Evolutionary conservation across 2,797 vertebrate genomes (phyloP).

Genomic region (Argentina silus): DNA sequence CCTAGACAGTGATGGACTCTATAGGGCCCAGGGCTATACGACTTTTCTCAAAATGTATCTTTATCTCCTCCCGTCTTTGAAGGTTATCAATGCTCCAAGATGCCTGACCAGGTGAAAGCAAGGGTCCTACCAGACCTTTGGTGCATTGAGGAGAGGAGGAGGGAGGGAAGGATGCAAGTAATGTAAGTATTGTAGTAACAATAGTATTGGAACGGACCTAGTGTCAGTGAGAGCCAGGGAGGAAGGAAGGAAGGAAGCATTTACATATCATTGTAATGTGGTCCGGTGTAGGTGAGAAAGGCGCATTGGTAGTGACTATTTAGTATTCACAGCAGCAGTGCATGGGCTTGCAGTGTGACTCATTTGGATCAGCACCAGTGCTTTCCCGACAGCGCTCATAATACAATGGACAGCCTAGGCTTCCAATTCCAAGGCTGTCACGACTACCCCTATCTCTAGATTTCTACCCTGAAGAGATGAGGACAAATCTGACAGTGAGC

Average conservation of each 20-base stretch:
- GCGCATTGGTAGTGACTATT: background rate
- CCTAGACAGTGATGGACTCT: too few relatives aligned
- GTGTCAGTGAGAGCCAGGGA: too few relatives aligned
- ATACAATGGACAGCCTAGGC: background rate
- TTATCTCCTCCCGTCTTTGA: too few relatives aligned
- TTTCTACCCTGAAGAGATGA: background rate
- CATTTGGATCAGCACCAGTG: slow-evolving; percentile 3
- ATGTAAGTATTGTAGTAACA: background rate
- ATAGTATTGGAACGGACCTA: too few relatives aligned
- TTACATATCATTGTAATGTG: too few relatives aligned
- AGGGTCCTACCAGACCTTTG: background rate
- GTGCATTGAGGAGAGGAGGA: background rate
- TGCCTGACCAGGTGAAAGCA: too few relatives aligned
- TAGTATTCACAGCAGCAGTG: slow-evolving; percentile 5
- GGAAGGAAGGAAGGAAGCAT: background rate
- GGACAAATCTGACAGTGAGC: background rate
- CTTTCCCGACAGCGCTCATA: background rate
- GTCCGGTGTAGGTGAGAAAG: background rate
- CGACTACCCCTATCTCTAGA: background rate
- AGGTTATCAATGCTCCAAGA: too few relatives aligned
- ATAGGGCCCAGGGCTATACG: too few relatives aligned
- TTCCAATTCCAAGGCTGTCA: background rate
- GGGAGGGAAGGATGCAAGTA: background rate
- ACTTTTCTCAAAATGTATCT: too few relatives aligned
- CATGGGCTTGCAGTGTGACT: slow-evolving; percentile 8